Conservation (phyloP, 2,113 vertebrate genomes). For the Micronycteris hirsuta region DNA sequence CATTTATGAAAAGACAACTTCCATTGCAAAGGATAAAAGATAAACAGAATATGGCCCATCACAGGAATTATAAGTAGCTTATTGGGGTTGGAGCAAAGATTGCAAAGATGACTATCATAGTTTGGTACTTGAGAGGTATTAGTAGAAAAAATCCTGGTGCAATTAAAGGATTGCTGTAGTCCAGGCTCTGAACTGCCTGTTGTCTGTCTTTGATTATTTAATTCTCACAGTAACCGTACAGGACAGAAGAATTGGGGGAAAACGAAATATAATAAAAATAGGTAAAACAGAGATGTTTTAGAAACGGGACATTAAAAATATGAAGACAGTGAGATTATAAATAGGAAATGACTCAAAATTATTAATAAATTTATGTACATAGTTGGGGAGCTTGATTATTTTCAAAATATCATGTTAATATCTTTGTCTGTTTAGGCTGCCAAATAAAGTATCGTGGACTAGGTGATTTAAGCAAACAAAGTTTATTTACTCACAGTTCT, state of each 20-base stretch:
- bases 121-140: background rate
- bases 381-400: background rate
- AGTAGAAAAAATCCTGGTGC: background rate
- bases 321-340: background rate
- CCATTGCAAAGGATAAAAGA: background rate
- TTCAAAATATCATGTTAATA: background rate
- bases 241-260: background rate
- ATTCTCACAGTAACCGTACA: background rate
- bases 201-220: background rate
- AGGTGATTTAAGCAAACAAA: background rate
- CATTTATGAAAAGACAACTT: background rate
- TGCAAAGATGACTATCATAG: background rate
- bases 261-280: background rate
- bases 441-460: background rate
- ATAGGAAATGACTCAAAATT: background rate
- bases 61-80: background rate
- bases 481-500: background rate
- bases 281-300: background rate
- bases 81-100: background rate
- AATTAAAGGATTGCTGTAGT: background rate
- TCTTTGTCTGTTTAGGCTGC: background rate
- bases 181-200: background rate
- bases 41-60: background rate
- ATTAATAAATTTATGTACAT: background rate
- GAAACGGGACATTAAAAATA: background rate